Evolutionary conservation across 2,888 invertebrate species (phyloP), one percentile per base, ranked within the genome.

Genomic region (Aquatica leii): DNA sequence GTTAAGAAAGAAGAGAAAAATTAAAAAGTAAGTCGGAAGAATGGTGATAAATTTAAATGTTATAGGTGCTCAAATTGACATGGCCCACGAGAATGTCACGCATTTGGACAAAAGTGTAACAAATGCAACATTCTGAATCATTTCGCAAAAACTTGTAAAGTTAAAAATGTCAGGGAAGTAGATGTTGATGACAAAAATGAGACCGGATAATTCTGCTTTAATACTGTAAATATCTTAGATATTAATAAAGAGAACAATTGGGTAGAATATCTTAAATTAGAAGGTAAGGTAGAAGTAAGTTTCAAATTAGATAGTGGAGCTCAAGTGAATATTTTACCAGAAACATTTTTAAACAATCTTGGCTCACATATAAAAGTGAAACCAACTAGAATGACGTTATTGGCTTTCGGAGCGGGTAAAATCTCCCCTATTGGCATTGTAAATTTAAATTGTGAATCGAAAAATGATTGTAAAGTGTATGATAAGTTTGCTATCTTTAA

Each of bases 1-100:
- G 41, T 17, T 14, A 43, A 43, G 41, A 43, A 43, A 43, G 41
- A 43, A 43, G 41, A 43, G 12, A 43, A 43, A 43, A 43, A 37
- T 9, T 17, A 43, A 43, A 14, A 43, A 43, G 41, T 43, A 43
- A 17, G 41, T 43, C 41, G 41, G 17, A 43, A 43, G 17, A 14
- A 43, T 43, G 2, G 41, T 43, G 3, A 43, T 43, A 43, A 43
- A 9, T 43, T 43, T 46, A 46, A 20, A n/a, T n/a, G n/a, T n/a
- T n/a, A n/a, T n/a, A n/a, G n/a, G n/a, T n/a, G n/a, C n/a, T n/a
- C n/a, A n/a, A 20, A 15, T 12, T 14, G 12, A 15, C 41, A 41
- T 41, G 41, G 41, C 12, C 41, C 37, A 37, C 37, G 37, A 37
- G 37, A 37, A 37, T 37, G 37, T 9, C 37, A 11, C 37, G 37